A percentile compares a stretch with the other conserved stretches of the same genome.
phyloP scores from a whole-genome alignment of 2,113 vertebrate species.

The Podarcis muralis region DNA sequence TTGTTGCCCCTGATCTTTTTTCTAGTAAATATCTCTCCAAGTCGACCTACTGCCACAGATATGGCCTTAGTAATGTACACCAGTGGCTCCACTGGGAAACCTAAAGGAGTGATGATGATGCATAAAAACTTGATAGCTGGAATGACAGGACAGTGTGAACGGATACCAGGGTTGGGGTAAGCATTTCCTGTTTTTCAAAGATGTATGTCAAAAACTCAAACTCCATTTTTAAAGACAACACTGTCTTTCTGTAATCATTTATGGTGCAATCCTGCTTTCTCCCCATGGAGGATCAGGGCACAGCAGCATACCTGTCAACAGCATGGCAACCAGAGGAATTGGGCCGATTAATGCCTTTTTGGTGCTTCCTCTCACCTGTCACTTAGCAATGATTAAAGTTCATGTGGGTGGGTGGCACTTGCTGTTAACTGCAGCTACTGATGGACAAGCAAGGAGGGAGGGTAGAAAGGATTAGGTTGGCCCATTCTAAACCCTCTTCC shows the following conservation, averaged over 20 bases:
- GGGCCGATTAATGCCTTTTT: neutral
- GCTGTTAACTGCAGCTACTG: neutral
- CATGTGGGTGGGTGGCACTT: neutral
- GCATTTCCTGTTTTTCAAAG: conserved; percentile 37
- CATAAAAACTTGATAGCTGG: conserved; percentile 95
- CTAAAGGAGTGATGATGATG: conserved; percentile 96
- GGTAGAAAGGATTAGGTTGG: neutral
- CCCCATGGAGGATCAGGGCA: neutral
- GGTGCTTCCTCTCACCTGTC: neutral
- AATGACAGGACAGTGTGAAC: conserved; percentile 95
- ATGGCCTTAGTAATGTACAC: conserved; percentile 97
- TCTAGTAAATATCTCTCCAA: conserved; percentile 76
- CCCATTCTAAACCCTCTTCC: neutral
- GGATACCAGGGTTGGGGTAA: conserved; percentile 95
- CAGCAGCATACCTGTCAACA: neutral
- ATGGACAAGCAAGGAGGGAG: neutral
- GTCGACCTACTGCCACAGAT: conserved; percentile 84
- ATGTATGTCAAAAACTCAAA: neutral
- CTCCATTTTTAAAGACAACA: neutral
- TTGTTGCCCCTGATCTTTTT: neutral
- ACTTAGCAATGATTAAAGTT: neutral
- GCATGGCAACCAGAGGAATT: neutral
- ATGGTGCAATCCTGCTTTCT: neutral
- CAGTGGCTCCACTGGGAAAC: conserved; percentile 93
- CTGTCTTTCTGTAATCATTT: neutral